These are phyloP conservation scores for Brassicogethes aeneus DNA, from an alignment of 2,888 invertebrate genomes.

Conservation along the genomic window DNA sequence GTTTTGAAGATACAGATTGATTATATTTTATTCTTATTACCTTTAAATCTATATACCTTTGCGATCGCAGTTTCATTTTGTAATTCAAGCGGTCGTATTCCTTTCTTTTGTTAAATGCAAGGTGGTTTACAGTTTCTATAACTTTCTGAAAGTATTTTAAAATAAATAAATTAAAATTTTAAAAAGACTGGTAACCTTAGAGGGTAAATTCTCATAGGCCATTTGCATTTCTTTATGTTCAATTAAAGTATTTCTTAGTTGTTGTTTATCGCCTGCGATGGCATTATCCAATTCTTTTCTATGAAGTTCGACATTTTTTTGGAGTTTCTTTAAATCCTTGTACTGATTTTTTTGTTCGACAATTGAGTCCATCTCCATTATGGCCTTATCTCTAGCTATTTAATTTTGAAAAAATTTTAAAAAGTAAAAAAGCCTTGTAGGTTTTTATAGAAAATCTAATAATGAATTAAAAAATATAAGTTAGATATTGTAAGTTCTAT, in stretches of 20 bases:
- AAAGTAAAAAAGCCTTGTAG: neutral
- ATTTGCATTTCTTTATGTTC: conserved; percentile 50
- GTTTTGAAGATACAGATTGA: too few species aligned
- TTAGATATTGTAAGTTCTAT: too few species aligned
- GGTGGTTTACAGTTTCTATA: conserved; percentile 50
- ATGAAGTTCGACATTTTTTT: conserved; percentile 47
- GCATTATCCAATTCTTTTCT: conserved; percentile 50
- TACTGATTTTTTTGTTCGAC: conserved; percentile 44
- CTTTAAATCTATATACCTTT: conserved; percentile 49
- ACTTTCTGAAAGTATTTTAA: conserved; percentile 44
- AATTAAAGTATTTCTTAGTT: conserved; percentile 48
- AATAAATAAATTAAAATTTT: neutral
- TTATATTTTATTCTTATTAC: too few species aligned
- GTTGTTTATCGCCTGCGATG: conserved; percentile 51
- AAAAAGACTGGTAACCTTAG: conserved; percentile 27
- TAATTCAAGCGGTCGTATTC: conserved; percentile 52
- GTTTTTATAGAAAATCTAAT: too few species aligned
- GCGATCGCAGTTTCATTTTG: conserved; percentile 51
- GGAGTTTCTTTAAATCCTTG: conserved; percentile 48
- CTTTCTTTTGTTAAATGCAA: conserved; percentile 53
- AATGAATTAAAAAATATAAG: too few species aligned
- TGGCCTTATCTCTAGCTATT: conserved; percentile 55
- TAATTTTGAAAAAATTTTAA: conserved; percentile 8
- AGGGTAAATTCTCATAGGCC: conserved; percentile 43
- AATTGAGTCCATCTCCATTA: conserved; percentile 49